These are phyloP conservation scores for Drosophila mercatorum DNA, from an alignment of 2,888 invertebrate species.

Conservation along the genomic window DNA sequence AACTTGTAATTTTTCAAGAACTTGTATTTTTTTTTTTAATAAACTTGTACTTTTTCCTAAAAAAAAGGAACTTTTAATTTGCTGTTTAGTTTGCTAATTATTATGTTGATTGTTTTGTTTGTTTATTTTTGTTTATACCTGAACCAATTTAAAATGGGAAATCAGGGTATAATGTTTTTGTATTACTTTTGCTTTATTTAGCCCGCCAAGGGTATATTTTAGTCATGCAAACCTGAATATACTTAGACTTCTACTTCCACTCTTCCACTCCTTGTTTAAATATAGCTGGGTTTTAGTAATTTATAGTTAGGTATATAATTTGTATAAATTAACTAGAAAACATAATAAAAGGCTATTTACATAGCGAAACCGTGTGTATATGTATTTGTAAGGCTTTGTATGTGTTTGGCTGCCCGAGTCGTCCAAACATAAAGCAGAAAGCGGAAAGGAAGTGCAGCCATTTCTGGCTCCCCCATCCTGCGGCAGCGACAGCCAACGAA, in stretches of 20 bases:
- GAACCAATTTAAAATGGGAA: no score
- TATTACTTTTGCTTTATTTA: no score
- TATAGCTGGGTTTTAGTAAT: conserved; percentile 3
- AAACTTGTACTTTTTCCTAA: no score
- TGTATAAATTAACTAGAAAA: conserved; percentile 15
- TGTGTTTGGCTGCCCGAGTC: conserved; percentile 3
- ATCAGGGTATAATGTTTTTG: no score
- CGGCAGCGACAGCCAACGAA: conserved; percentile 52
- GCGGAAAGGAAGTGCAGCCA: conserved; percentile 69
- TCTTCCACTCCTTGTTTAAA: background rate
- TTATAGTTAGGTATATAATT: conserved; percentile 12
- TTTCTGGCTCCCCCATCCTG: conserved; percentile 74
- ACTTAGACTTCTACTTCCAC: background rate
- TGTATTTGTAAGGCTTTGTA: background rate
- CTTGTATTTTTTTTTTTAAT: no score
- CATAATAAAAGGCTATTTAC: conserved; percentile 11
- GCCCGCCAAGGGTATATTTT: background rate
- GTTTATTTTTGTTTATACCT: no score
- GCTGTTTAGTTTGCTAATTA: no score
- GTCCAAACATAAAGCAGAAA: conserved; percentile 40
- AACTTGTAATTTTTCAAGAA: no score
- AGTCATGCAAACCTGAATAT: background rate
- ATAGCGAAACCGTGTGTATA: conserved; percentile 6
- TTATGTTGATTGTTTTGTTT: no score
- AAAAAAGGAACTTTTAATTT: no score